Percentiles rank a stretch among this genome's conserved stretches.
Evolutionary conservation across 2,888 invertebrate genomes (phyloP).

Genomic region (Apoda limacodes): DNA sequence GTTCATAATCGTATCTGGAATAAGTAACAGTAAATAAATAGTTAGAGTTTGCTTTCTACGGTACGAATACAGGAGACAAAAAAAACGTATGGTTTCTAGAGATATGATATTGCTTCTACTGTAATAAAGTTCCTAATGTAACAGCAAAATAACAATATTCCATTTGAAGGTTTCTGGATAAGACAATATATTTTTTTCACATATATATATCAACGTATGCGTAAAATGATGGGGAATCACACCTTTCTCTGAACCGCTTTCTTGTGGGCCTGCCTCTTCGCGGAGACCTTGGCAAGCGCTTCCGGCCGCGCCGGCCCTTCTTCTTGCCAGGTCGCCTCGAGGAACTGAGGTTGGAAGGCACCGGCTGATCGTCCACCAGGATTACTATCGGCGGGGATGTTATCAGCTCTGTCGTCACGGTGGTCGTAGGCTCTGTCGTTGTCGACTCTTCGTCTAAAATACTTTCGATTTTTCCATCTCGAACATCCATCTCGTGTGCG

Average conservation of each 20-base stretch:
- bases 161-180: too few species aligned
- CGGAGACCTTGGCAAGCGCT: conserved; percentile 50
- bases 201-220: not conserved
- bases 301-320: conserved; percentile 42
- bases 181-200: not conserved
- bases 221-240: too few species aligned
- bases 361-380: conserved; percentile 58
- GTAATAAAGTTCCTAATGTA: too few species aligned
- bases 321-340: conserved; percentile 40
- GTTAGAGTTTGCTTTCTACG: not conserved
- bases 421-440: conserved; percentile 37
- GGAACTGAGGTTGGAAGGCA: conserved; percentile 40
- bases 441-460: conserved; percentile 44
- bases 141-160: too few species aligned
- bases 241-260: conserved; percentile 62
- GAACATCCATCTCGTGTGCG: conserved; percentile 66
- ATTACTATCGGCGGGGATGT: conserved; percentile 52
- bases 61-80: too few species aligned
- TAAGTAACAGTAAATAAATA: not conserved
- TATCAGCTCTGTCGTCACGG: conserved; percentile 35
- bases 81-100: too few species aligned
- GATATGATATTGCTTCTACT: too few species aligned
- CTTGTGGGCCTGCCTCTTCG: conserved; percentile 55
- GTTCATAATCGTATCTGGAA: conserved; percentile 34
- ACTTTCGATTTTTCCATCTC: conserved; percentile 50